These are phyloP conservation scores for Microctonus aethiopoides DNA, from an alignment of 2,888 invertebrate genomes.

Conservation along the genomic window DNA sequence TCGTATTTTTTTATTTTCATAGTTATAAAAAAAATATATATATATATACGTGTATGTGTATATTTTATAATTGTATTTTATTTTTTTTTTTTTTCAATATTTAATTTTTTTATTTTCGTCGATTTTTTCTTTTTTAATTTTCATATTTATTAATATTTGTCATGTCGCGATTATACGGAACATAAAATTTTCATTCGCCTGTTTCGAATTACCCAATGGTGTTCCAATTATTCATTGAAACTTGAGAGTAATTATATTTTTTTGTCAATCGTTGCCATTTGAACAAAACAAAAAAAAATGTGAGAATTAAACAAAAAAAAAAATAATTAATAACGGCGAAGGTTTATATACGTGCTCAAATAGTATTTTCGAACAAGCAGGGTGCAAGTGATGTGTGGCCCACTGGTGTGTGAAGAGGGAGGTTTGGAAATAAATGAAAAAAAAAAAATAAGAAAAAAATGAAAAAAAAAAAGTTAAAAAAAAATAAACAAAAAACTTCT, in stretches of 20 bases:
- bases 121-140: neutral
- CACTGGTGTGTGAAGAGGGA: constrained; percentile 17
- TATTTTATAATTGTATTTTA: no score
- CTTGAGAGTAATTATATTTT: constrained; percentile 43
- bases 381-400: constrained; percentile 7
- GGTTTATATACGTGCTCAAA: constrained; percentile 34
- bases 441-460: neutral
- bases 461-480: constrained; percentile 1
- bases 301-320: constrained; percentile 23
- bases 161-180: neutral
- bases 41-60: neutral
- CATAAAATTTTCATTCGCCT: neutral
- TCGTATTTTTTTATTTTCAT: neutral
- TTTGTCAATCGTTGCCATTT: constrained; percentile 61
- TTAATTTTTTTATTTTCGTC: neutral
- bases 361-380: constrained; percentile 53
- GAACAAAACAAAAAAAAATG: constrained; percentile 37
- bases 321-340: neutral
- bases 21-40: neutral
- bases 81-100: neutral
- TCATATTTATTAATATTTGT: neutral
- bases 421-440: neutral
- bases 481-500: constrained; percentile 1
- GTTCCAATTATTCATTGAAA: neutral
- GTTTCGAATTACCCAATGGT: neutral